Evolutionary conservation across 30 jellyfish, hydroid and myxozoan species (phyloP), one percentile per base, ranked within the genome.

Genomic region (Mastigias papua): DNA sequence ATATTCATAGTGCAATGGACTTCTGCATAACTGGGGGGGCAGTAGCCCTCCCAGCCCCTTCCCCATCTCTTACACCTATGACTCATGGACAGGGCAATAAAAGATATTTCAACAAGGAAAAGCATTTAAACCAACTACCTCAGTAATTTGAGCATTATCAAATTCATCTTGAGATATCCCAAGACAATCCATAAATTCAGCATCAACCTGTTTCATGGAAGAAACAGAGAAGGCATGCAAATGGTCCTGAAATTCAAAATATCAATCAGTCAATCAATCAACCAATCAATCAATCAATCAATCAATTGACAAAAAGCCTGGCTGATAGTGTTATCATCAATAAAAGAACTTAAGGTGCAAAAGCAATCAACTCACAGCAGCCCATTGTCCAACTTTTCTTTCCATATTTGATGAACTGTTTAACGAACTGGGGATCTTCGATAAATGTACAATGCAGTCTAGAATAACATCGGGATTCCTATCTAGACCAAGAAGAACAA

Each of bases 381-480:
- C 91, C 91, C 84, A 82, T 32, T 70, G 78, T 10, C 63, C 60
- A 58, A 72, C 86, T 70, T 70, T 84, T 42, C 65, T 70, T 46
- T 69, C 78, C 23, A 69, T 29, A 1, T 69, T 84, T 0, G 80
- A 34, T 25, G 93, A 21, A 34, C 58, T 35, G 58, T 61, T 57
- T n/a, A 69, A 33, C 11, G 93, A 69, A 17, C 69, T 37, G 28
- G 86, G 86, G 0, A 84, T 71, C 26, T 73, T 73, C 29, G 93
- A 69, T 27, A 84, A 62, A 35, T 31, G 50, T n/a, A 70, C 7
- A 15, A 84, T 71, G 17, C 93, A 69, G 27, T 69, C 93, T 2
- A 70, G 17, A n/a, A 71, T 54, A 13, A 34, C 25, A 21, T 70
- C 81, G 30, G 48, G 23, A 27, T 66, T 54, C 17, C 27, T 7